Conservation (phyloP, 2,113 vertebrate genomes). For the Anolis carolinensis region DNA sequence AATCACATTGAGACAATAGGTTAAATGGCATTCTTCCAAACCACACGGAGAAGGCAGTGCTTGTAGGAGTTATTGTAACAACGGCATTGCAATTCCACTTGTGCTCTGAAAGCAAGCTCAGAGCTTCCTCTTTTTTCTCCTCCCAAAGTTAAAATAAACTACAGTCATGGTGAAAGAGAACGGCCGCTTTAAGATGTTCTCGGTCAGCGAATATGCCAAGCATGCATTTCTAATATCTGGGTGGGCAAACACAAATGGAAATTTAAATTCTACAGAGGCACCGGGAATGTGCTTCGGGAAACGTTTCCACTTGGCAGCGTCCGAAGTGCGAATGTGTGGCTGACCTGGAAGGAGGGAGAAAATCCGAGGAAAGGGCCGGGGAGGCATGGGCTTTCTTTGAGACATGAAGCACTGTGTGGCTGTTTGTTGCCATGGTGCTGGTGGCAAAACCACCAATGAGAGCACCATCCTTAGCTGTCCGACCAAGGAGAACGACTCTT, state of each 20-base stretch:
- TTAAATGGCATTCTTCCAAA: too few relatives aligned
- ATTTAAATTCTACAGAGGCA: slow-evolving; percentile 68
- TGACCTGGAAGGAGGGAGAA: slow-evolving; percentile 36
- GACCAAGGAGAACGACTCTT: background rate
- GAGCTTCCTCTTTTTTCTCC: background rate
- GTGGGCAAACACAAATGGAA: slow-evolving; percentile 67
- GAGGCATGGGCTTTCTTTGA: slow-evolving; percentile 27
- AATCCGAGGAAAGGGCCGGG: slow-evolving; percentile 53
- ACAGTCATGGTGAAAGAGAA: slow-evolving; percentile 69
- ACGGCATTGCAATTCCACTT: slow-evolving; percentile 64
- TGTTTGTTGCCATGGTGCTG: slow-evolving; percentile 21
- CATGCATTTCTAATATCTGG: slow-evolving; percentile 62
- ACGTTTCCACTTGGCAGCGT: slow-evolving; percentile 63
- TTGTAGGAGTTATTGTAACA: slow-evolving; percentile 55
- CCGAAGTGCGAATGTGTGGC: slow-evolving; percentile 63
- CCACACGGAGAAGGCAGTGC: background rate
- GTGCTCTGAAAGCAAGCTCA: slow-evolving; percentile 68
- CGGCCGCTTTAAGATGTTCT: slow-evolving; percentile 74
- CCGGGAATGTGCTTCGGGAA: slow-evolving; percentile 70
- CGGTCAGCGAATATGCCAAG: slow-evolving; percentile 63
- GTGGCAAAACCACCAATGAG: background rate
- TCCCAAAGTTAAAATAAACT: slow-evolving; percentile 16
- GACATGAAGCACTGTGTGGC: slow-evolving; percentile 1
- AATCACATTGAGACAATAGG: too few relatives aligned
- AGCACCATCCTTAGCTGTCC: background rate